phyloP scores from a whole-genome alignment of 2,888 invertebrate species.

The Platynereis dumerilii region DNA sequence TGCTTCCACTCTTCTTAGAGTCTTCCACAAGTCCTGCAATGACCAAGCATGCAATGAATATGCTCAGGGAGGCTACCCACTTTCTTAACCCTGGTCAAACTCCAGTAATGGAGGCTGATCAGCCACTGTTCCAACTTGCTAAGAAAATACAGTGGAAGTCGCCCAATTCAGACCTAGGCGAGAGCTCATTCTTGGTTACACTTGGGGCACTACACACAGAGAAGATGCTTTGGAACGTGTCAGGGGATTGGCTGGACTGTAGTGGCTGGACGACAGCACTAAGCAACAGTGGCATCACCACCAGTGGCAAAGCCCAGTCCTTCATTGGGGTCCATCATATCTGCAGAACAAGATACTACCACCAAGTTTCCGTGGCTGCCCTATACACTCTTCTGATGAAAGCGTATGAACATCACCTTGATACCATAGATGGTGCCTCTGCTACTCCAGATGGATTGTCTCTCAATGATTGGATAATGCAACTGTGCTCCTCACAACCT shows the following conservation, averaged over 20 bases:
- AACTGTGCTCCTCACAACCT: slow-evolving; percentile 16
- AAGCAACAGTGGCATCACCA: slow-evolving; percentile 22
- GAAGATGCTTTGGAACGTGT: slow-evolving; percentile 27
- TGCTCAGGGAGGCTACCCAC: too few relatives aligned
- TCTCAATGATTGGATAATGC: slow-evolving; percentile 14
- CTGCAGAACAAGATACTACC: slow-evolving; percentile 21
- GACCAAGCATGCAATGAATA: slow-evolving; percentile 21
- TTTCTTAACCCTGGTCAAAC: slow-evolving; percentile 23
- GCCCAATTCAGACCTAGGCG: slow-evolving; percentile 17
- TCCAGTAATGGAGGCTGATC: not conserved
- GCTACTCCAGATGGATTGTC: not conserved
- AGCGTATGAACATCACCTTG: slow-evolving; percentile 13
- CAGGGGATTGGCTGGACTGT: slow-evolving; percentile 26
- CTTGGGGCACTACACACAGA: slow-evolving; percentile 27
- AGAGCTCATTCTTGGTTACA: slow-evolving; percentile 23
- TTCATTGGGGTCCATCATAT: slow-evolving; percentile 23
- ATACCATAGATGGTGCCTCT: not conserved
- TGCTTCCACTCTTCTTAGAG: slow-evolving; percentile 5
- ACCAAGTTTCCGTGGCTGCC: slow-evolving; percentile 18
- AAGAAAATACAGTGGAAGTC: slow-evolving; percentile 22
- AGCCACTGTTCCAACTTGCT: slow-evolving; percentile 21
- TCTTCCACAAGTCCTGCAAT: not conserved
- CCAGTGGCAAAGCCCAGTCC: slow-evolving; percentile 17
- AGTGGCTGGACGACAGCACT: slow-evolving; percentile 28
- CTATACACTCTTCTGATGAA: slow-evolving; percentile 17